phyloP scores from a whole-genome alignment of 2,113 vertebrate genomes.

The Chlorodrepanis virens region DNA sequence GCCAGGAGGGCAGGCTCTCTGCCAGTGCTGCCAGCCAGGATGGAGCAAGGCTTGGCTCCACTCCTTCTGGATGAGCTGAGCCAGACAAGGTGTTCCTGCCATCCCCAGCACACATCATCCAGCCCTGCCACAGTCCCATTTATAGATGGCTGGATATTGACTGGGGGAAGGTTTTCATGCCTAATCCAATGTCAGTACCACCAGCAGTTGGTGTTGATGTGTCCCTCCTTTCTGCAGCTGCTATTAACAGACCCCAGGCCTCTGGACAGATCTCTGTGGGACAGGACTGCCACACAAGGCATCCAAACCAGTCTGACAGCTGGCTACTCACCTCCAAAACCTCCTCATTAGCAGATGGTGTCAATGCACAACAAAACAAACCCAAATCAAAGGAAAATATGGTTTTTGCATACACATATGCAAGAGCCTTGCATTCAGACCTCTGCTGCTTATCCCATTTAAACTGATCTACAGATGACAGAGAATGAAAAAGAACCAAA shows the following conservation, averaged over 20 bases:
- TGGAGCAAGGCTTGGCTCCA: not conserved
- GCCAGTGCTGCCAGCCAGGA: not conserved
- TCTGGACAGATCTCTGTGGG: not conserved
- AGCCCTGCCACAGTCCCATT: not conserved
- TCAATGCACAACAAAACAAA: not conserved
- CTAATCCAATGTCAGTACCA: not conserved
- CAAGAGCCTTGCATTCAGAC: not conserved
- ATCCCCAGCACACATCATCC: not conserved
- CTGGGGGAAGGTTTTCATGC: not conserved
- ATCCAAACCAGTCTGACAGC: not conserved
- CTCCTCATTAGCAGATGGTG: not conserved
- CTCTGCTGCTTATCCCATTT: not conserved
- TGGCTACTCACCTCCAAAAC: not conserved
- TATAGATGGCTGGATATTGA: not conserved
- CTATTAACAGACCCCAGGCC: not conserved
- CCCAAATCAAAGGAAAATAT: not conserved
- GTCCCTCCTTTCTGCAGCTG: not conserved
- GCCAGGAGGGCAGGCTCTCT: not conserved
- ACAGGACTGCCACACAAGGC: not conserved
- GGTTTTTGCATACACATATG: rapidly evolving
- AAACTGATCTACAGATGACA: not conserved
- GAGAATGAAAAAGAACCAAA: not conserved
- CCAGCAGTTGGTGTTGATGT: not conserved
- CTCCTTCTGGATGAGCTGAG: not conserved
- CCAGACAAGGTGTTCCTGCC: not conserved